A percentile compares a stretch with the other conserved stretches of the same genome.
Evolutionary conservation across 2,113 vertebrate species (phyloP).

Genomic region (Misgurnus anguillicaudatus): DNA sequence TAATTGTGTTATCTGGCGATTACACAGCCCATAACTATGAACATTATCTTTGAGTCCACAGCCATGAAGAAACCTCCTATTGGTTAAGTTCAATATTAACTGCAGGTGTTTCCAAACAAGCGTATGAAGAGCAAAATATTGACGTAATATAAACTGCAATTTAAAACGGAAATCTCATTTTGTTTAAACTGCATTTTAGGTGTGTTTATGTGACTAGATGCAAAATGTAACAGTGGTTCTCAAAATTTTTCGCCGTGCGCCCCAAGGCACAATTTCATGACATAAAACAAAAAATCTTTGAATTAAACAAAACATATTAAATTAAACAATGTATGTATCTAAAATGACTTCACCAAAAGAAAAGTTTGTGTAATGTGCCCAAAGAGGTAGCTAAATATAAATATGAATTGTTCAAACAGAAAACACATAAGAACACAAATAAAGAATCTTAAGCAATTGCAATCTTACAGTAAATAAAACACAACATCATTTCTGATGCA

Average conservation of each 20-base stretch:
- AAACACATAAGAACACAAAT: background rate
- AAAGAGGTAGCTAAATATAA: too few species aligned
- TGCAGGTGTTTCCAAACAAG: background rate
- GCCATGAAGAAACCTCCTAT: background rate
- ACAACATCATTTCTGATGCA: conserved; percentile 4
- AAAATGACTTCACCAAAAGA: too few species aligned
- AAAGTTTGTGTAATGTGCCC: too few species aligned
- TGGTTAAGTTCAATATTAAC: background rate
- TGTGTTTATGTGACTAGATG: background rate
- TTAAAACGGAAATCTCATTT: background rate
- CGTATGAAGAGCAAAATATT: background rate
- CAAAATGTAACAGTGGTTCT: too few species aligned
- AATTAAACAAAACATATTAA: too few species aligned
- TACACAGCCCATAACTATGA: background rate
- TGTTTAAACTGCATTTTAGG: background rate
- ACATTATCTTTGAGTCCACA: background rate
- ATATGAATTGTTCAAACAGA: too few species aligned
- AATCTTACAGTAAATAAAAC: background rate
- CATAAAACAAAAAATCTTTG: too few species aligned
- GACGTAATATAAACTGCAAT: background rate
- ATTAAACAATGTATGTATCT: too few species aligned
- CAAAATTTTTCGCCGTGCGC: too few species aligned
- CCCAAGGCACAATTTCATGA: too few species aligned
- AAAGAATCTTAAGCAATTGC: background rate
- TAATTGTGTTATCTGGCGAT: background rate